A percentile compares a stretch with the other conserved stretches of the same genome.
These are phyloP conservation scores for Falco peregrinus DNA, from an alignment of 2,797 vertebrate genomes.

Conservation along the genomic window DNA sequence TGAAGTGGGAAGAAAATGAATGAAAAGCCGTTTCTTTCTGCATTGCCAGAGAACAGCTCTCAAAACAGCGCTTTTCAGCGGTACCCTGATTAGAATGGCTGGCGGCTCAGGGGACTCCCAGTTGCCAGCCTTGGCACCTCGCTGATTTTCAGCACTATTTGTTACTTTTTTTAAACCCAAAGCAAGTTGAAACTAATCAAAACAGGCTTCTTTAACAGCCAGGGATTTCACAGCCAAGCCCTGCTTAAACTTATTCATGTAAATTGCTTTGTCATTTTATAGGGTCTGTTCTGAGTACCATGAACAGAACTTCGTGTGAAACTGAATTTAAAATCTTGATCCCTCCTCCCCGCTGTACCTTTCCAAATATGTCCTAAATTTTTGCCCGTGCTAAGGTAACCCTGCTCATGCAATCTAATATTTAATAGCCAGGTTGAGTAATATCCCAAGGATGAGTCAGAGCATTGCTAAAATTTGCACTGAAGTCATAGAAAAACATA, in stretches of 20 bases:
- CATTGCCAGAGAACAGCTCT: constrained; percentile 24
- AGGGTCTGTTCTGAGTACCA: background rate
- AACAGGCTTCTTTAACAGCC: constrained; percentile 13
- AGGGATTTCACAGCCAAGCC: constrained; percentile 16
- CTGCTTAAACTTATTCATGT: background rate
- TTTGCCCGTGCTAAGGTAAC: background rate
- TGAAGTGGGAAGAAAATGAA: constrained; percentile 43
- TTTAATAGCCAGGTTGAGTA: constrained; percentile 21
- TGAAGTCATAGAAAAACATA: background rate
- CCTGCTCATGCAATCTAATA: background rate
- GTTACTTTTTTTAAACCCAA: constrained; percentile 65
- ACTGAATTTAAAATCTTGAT: background rate
- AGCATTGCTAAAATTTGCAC: constrained; percentile 8
- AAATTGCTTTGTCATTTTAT: constrained; percentile 19
- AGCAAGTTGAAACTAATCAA: constrained; percentile 60
- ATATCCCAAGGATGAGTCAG: constrained; percentile 10
- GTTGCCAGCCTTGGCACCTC: constrained; percentile 63
- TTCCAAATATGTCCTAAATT: background rate
- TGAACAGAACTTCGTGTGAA: background rate
- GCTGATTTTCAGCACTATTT: constrained; percentile 45
- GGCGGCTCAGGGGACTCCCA: background rate
- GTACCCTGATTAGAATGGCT: constrained; percentile 46
- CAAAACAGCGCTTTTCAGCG: background rate
- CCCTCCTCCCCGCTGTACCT: background rate
- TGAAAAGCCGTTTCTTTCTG: background rate